Conservation (phyloP, 2,888 invertebrate species). For the Volucella zonaria region DNA sequence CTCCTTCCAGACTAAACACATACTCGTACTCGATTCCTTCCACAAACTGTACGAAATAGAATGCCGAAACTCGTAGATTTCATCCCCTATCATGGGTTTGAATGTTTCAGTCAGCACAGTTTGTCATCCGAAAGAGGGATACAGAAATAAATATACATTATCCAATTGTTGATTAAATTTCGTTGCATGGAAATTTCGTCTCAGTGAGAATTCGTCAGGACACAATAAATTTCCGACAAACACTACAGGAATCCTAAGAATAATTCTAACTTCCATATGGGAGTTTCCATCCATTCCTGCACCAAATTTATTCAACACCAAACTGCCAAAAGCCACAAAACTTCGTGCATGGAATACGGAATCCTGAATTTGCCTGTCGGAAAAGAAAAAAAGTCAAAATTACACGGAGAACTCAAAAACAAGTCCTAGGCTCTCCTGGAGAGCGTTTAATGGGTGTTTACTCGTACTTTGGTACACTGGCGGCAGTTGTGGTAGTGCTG, state of each 20-base stretch:
- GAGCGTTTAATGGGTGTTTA: too few species aligned
- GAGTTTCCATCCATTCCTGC: background rate
- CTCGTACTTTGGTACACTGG: background rate
- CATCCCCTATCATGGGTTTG: background rate
- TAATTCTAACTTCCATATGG: background rate
- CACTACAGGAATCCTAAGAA: background rate
- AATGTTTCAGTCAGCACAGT: background rate
- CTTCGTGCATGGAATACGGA: slow-evolving; percentile 47
- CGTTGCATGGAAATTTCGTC: background rate
- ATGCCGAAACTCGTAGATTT: background rate
- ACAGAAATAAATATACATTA: background rate
- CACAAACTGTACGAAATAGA: too few species aligned
- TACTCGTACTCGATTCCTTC: too few species aligned
- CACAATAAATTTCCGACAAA: background rate
- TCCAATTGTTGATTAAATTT: slow-evolving; percentile 26
- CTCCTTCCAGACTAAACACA: background rate
- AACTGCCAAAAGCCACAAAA: background rate
- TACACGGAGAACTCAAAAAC: background rate
- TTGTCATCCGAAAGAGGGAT: background rate
- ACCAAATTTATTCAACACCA: background rate
- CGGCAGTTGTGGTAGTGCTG: background rate
- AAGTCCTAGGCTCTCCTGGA: too few species aligned
- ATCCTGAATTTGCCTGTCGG: slow-evolving; percentile 18
- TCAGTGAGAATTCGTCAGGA: background rate
- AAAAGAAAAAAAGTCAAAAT: slow-evolving; percentile 15